Base-by-base conservation (phyloP, 2,113 vertebrate genomes). In the Strix uralensis region DNA sequence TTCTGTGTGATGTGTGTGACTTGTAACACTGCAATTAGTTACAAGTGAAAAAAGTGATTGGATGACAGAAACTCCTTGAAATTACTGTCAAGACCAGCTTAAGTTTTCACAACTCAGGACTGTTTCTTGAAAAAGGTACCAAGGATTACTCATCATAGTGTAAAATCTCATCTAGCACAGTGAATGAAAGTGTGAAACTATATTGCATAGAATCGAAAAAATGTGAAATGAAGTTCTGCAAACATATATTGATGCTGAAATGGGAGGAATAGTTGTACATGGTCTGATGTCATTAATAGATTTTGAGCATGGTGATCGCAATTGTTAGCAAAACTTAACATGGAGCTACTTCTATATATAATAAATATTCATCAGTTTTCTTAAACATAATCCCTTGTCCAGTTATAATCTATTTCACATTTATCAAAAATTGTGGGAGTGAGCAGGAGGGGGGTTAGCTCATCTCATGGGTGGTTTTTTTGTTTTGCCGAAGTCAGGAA, bases 381-480 rank as follows among this genome's bases (percentile, higher is more conserved):
- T 86, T 63, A n/a, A 47, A 23, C 7, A 42, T 11, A 23, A 4
- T 34, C 10, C 23, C 42, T 67, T 84, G 13, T 19, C 38, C 73
- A 30, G 42, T 29, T 25, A 8, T 20, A 47, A 61, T 17, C 27
- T 19, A 40, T 19, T 52, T 57, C 20, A 42, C 11, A 14, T 3
- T 5, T 34, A 79, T 11, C 7, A 74, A 55, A 86, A 83, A 21
- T 0, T 3, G 2, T 36, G 16, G 7, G 5, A 61, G 3, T 11
- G 21, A 75, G 57, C 22, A 65, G 42, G 17, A 81, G 13, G 10
- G 13, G 25, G 23, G 4, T 36, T 55, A 49, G 7, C 34, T 75
- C 67, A 42, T 27, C 8, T 46, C 21, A 22, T 0, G 3, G 27
- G 13, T 19, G 1, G 3, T 6, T 47, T 52, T 44, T 32, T 42